Percentiles rank a stretch among this genome's conserved stretches.
phyloP scores from a whole-genome alignment of 2,888 invertebrate genomes.

The Elmis aenea region DNA sequence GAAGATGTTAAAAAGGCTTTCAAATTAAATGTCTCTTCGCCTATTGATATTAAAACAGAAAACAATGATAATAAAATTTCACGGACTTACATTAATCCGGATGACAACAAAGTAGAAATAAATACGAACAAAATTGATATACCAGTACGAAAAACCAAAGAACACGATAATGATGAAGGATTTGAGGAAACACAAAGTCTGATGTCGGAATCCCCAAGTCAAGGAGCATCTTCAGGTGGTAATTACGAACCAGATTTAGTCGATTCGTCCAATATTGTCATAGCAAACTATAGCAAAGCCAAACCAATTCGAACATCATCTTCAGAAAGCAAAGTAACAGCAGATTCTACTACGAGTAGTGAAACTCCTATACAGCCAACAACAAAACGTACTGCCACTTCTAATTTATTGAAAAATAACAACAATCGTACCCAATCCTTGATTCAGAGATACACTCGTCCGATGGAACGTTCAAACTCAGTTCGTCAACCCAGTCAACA shows the following conservation, averaged over 20 bases:
- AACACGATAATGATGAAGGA: constrained; percentile 82
- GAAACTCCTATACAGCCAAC: constrained; percentile 4
- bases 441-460: constrained; percentile 31
- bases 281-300: constrained; percentile 25
- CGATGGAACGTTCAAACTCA: constrained; percentile 32
- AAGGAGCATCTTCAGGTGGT: constrained; percentile 73
- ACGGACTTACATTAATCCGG: constrained; percentile 25
- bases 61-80: constrained; percentile 12
- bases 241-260: constrained; percentile 49
- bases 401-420: constrained; percentile 3
- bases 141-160: constrained; percentile 44
- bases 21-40: constrained; percentile 36
- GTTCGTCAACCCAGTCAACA: constrained; percentile 28
- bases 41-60: constrained; percentile 20
- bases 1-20: constrained; percentile 67
- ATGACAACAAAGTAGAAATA: constrained; percentile 20
- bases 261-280: constrained; percentile 40
- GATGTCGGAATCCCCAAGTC: constrained; percentile 80
- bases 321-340: constrained; percentile 17
- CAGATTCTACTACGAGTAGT: constrained; percentile 1
- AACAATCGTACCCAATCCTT: constrained; percentile 27
- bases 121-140: constrained; percentile 32
- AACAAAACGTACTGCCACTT: constrained; percentile 2
- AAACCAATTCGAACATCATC: constrained; percentile 11
- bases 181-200: constrained; percentile 87